Conservation (phyloP, 2,113 vertebrate genomes). For the Pitta sordida region DNA sequence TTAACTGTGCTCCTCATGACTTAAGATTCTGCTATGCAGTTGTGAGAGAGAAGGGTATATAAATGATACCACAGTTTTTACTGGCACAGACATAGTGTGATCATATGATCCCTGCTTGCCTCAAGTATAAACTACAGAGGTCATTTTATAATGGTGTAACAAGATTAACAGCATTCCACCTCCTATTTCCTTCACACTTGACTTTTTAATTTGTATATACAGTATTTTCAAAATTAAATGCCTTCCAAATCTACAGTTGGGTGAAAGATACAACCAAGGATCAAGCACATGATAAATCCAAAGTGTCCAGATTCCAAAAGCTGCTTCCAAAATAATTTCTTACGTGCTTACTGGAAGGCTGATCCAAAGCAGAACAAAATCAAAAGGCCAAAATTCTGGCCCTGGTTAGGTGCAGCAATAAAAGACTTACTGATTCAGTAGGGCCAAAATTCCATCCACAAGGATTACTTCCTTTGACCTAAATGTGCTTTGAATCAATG, state of each 20-base stretch:
- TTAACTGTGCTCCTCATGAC: background rate
- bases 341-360: background rate
- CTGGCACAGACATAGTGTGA: background rate
- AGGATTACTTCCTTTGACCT: constrained; percentile 59
- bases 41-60: background rate
- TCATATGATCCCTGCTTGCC: background rate
- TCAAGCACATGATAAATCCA: background rate
- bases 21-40: background rate
- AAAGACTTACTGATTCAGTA: background rate
- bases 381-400: background rate
- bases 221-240: background rate
- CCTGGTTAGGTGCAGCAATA: background rate
- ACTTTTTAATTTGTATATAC: background rate
- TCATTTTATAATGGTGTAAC: background rate
- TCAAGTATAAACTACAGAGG: background rate
- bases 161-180: background rate
- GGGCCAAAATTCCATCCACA: constrained; percentile 32
- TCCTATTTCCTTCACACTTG: background rate
- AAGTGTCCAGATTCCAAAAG: background rate
- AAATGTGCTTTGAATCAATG: constrained; percentile 49
- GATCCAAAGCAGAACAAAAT: background rate
- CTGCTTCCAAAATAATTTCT: background rate
- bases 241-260: background rate
- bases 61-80: background rate
- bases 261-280: background rate